Base-by-base conservation (phyloP, 2,113 vertebrate genomes). In the Oncorhynchus keta region DNA sequence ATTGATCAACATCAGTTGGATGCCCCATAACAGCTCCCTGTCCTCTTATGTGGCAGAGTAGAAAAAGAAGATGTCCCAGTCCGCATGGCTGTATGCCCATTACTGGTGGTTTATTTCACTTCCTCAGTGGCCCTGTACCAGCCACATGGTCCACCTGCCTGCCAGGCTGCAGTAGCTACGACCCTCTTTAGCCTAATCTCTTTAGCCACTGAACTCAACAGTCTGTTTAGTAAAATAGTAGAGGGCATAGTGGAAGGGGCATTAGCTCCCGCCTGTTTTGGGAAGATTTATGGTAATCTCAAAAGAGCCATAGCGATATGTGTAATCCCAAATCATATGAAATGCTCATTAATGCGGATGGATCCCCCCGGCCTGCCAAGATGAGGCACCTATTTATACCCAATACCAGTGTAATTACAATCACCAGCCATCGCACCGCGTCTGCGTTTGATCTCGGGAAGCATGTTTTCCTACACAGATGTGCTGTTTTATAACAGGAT, bases 261-360 rank as follows among this genome's bases (percentile, higher is more conserved):
- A 20, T 26, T 30, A 55, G 32, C 51, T 75, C 24, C 20, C 7
- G 51, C n/a, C 28, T 59, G n/a, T 48, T 22, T 70, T 32, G 49
- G 35, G 20, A 39, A 80, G 59, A 84, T 79, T 80, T 79, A 80
- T 81, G 67, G 14, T 75, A 77, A 83, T 84, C 26, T 81, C 77
- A 20, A 57, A 57, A 79, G 69, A 77, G 70, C 67, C 7, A n/a
- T 79, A 62, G 59, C 32, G 72, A 49, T 30, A 78, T 70, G 30
- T 1, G 68, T 75, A 75, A 86, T 83, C 77, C 74, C 35, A 73
- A 75, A 87, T 73, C 30, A 77, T 71, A 78, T 81, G 49, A 82
- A 69, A 72, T 83, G 57, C 64, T 75, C 55, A 76, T 76, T 68
- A 74, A 81, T 59, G 62, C 68, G 20, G 79, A 81, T 81, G 70